Evolutionary conservation across 2,888 invertebrate species (phyloP).

Genomic region (Clusia tigrina): DNA sequence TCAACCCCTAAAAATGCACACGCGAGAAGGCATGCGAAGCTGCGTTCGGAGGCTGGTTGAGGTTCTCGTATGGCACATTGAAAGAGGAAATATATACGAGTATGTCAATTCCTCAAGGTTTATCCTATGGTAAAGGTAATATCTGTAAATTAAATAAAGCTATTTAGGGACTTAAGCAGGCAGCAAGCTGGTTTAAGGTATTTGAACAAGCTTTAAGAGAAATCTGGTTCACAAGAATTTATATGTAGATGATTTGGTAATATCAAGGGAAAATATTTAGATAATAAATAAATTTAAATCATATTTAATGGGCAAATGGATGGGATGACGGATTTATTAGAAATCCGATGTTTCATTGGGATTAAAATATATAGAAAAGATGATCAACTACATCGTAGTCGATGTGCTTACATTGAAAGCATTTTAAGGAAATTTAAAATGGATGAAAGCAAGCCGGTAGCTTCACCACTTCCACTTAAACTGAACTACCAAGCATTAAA

Average conservation of each 20-base stretch:
- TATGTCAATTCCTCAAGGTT: slow-evolving; percentile 29
- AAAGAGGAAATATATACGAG: slow-evolving; percentile 35
- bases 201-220: slow-evolving; percentile 32
- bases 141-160: slow-evolving; percentile 24
- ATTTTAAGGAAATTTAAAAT: slow-evolving; percentile 30
- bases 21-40: too few relatives aligned
- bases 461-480: slow-evolving; percentile 41
- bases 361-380: slow-evolving; percentile 30
- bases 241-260: slow-evolving; percentile 36
- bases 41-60: too few relatives aligned
- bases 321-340: too few relatives aligned
- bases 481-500: slow-evolving; percentile 41
- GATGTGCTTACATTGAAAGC: slow-evolving; percentile 25
- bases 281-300: slow-evolving; percentile 35
- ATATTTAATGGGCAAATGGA: too few relatives aligned
- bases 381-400: slow-evolving; percentile 27
- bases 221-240: slow-evolving; percentile 34
- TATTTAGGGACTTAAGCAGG: slow-evolving; percentile 42
- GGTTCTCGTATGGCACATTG: slow-evolving; percentile 36
- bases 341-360: slow-evolving; percentile 31
- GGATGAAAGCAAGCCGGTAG: slow-evolving; percentile 22
- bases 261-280: slow-evolving; percentile 38
- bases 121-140: not conserved
- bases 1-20: too few relatives aligned
- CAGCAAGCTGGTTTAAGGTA: slow-evolving; percentile 35